A percentile compares a stretch with the other conserved stretches of the same genome.
These are phyloP conservation scores for Sebastes variabilis DNA, from an alignment of 2,797 vertebrate genomes.

Conservation along the genomic window DNA sequence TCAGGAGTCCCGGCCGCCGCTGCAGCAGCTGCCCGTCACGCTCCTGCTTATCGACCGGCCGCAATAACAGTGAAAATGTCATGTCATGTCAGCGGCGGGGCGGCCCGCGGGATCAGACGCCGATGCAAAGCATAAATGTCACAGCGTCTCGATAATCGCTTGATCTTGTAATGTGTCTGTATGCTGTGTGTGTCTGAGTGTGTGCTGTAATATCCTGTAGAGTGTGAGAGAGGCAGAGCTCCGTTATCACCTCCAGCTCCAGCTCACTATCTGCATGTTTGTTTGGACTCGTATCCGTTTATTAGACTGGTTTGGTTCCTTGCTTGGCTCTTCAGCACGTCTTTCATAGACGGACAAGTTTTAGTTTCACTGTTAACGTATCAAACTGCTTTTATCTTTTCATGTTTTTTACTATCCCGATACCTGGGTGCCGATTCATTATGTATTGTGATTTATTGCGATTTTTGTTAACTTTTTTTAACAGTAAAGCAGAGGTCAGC, in stretches of 20 bases:
- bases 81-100: neutral
- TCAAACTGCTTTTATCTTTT: neutral
- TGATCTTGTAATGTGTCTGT: slow-evolving; percentile 29
- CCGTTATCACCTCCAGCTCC: slow-evolving; percentile 3
- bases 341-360: neutral
- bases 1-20: neutral
- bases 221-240: neutral
- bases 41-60: slow-evolving; percentile 8
- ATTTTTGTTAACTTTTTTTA: too few species aligned
- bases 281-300: slow-evolving; percentile 20
- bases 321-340: neutral
- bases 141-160: slow-evolving; percentile 13
- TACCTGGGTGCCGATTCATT: too few species aligned
- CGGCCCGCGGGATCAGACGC: neutral
- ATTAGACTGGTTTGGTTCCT: neutral
- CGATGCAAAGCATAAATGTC: slow-evolving; percentile 43
- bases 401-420: neutral
- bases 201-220: slow-evolving; percentile 44
- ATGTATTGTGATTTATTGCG: too few species aligned
- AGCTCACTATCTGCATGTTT: slow-evolving; percentile 27
- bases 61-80: slow-evolving; percentile 35
- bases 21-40: neutral
- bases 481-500: too few species aligned
- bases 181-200: neutral
- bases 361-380: neutral